Evolutionary conservation across 37 sponge, comb jelly and placozoan species (phyloP), one percentile per base, ranked within the genome.

Genomic region (Mnemiopsis leidyi): DNA sequence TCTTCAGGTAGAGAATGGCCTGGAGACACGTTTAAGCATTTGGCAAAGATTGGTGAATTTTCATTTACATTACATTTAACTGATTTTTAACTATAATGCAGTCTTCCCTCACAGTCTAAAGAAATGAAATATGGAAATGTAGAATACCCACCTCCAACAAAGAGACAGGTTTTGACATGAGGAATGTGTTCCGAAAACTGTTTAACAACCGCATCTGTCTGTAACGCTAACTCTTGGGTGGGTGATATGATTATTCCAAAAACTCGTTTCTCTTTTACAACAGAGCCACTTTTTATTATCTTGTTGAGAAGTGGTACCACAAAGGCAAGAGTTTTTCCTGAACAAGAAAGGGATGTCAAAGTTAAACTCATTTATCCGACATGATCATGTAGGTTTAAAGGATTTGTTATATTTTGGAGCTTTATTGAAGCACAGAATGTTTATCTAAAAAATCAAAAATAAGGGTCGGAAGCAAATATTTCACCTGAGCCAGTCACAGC

Each of bases 251-350:
- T 82, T 3, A 99, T 35, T 29, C 94, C 92, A 1, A 90, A 30
- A 39, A 94, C 68, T 31, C 37, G n/a, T 69, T 38, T 69, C 92
- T 94, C 93, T 83, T 40, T 68, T 35, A 32, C 18, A 61, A 1
- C 29, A 32, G 29, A 20, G 0, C 38, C 29, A 76, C 23, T 24
- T 61, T 88, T 68, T 38, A 93, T 79, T 68, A 99, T 73, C 23
- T 93, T 95, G 76, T 99, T 96, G 20, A 99, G 67, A 7, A 96
- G 76, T 23, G 99, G 99, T 29, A 99, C 94, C 32, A 97, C 95
- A 95, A 99, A 99, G 0, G 99, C 96, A 20, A 99, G 94, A 0
- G 99, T 99, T 82, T 99, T 99, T 1, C 99, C 99, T 23, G 97
- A 97, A 16, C 96, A 96, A 30, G 96, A 96, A 3, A 97, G 95